phyloP scores from a whole-genome alignment of 2,797 vertebrate genomes.

The Loriculus beryllinus region DNA sequence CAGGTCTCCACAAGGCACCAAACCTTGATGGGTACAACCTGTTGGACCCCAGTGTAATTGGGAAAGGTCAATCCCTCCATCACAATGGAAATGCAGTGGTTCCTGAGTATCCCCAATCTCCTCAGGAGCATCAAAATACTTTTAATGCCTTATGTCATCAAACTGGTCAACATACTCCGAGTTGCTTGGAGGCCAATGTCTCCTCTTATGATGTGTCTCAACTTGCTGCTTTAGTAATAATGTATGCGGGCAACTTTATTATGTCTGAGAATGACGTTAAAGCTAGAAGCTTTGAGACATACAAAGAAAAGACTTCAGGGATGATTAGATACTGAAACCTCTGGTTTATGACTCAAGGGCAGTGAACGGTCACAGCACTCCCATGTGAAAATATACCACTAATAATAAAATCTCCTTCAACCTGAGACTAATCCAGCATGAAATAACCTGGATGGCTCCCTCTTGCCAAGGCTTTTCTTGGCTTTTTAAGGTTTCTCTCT shows the following conservation, averaged over 20 bases:
- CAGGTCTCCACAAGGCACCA: neutral
- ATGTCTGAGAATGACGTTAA: slow-evolving; percentile 13
- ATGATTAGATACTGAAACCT: neutral
- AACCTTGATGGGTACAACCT: neutral
- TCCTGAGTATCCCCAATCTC: neutral
- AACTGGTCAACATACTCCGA: neutral
- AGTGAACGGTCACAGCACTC: neutral
- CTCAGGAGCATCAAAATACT: neutral
- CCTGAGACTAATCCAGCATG: neutral
- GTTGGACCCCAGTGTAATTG: fast-evolving
- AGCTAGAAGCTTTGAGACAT: neutral
- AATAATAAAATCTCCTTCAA: slow-evolving; percentile 11
- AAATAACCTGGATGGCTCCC: neutral
- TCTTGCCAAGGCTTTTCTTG: neutral
- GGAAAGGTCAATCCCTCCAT: neutral
- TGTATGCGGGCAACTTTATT: neutral
- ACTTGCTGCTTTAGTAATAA: neutral
- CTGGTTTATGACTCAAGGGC: slow-evolving; percentile 1
- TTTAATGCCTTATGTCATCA: neutral
- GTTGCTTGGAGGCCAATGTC: neutral
- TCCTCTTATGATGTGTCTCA: neutral
- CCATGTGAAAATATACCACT: neutral
- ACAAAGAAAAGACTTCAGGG: neutral
- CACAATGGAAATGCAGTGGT: neutral
- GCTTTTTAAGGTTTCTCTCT: neutral